Base-by-base conservation (phyloP, 2,888 invertebrate genomes). In the Callyntrura sp. region DNA sequence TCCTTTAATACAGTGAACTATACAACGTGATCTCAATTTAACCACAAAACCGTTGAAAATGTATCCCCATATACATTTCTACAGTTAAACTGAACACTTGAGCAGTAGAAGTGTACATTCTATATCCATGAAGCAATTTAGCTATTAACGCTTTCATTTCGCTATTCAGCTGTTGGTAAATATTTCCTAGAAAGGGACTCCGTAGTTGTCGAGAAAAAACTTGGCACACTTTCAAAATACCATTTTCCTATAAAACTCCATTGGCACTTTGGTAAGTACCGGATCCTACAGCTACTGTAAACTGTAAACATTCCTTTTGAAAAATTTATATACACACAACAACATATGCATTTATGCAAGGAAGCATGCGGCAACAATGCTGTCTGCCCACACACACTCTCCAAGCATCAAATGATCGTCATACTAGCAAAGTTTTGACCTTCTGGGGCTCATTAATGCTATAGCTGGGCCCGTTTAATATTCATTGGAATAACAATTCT, bases 361-460 rank as follows among this genome's bases (percentile, higher is more conserved):
- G 35, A 6, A 35, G 35, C 35, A 35, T 35, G 35, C 35, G 35
- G 35, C 6, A 35, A 35, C 35, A 51, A 51, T 12, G 5, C 51
- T n/a, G 1, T 12, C 51, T 51, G 2, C 2, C 62, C 3, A 60
- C n/a, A 62, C 11, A n/a, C n/a, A n/a, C n/a, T n/a, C n/a, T n/a
- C n/a, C 23, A 6, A 25, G 25, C 35, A n/a, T 68, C 25, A 25
- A 20, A 35, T 35, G 70, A 84, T 73, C 70, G 70, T 57, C 55
- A 65, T 65, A 45, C 68, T 0, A 76, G 76, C 28, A 86, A 86
- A 86, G 86, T 86, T 86, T 86, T 86, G 86, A 86, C 86, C 86
- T 86, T 86, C 86, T 86, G 86, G 86, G 86, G 79, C 86, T 86
- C 86, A 86, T 86, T 86, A 86, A 78, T 86, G 78, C 78, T 62